phyloP scores from a whole-genome alignment of 2,888 invertebrate species.

The Chymomyza caudatula region DNA sequence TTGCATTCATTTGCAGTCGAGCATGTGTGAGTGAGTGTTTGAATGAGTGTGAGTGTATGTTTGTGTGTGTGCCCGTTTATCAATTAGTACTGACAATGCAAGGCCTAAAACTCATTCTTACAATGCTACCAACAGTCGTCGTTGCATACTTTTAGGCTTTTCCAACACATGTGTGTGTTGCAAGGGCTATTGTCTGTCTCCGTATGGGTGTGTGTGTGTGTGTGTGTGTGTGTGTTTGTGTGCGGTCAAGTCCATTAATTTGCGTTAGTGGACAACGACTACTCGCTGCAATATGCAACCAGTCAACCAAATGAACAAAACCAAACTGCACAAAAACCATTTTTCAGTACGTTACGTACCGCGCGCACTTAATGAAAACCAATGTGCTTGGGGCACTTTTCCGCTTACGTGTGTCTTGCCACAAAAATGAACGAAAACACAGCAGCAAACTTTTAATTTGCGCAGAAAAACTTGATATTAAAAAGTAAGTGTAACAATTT shows the following conservation, averaged over 20 bases:
- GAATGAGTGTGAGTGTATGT: not conserved
- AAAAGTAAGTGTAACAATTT: not conserved
- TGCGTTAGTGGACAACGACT: not conserved
- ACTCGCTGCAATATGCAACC: not conserved
- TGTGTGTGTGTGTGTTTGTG: slow-evolving; percentile 8
- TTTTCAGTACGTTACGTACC: not conserved
- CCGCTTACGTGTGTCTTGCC: not conserved
- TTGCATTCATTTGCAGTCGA: not conserved
- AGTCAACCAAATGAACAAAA: not conserved
- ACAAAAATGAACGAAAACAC: not conserved
- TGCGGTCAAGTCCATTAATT: slow-evolving; percentile 5
- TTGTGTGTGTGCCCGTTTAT: slow-evolving; percentile 33
- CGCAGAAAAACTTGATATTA: not conserved
- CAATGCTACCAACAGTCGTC: slow-evolving; percentile 11
- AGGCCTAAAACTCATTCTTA: slow-evolving; percentile 11
- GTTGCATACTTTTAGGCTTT: slow-evolving; percentile 17
- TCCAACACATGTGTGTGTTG: not conserved
- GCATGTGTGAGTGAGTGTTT: slow-evolving; percentile 7
- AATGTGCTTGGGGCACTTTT: not conserved
- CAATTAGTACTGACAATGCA: slow-evolving; percentile 52
- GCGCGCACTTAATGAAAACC: not conserved
- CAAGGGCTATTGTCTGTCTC: not conserved
- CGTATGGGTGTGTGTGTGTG: not conserved
- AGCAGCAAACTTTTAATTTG: not conserved
- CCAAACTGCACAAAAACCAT: not conserved